Evolutionary conservation across 1,140 invertebrate genomes (phyloP), one percentile per base, ranked within the genome.

Genomic region (Halyomorpha halys): DNA sequence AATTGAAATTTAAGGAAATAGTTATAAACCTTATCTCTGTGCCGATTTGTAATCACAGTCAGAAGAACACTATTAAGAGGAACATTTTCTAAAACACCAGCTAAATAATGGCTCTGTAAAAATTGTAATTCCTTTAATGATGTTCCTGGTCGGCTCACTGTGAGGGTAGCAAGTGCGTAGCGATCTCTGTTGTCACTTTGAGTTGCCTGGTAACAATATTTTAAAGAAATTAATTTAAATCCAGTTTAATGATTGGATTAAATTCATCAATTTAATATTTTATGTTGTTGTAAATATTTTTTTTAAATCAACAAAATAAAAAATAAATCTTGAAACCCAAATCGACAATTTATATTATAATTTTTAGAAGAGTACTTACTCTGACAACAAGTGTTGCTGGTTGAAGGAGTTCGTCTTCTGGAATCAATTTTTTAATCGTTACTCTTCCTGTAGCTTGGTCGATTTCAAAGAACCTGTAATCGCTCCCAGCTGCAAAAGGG

Each of bases 151-250:
- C 79, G 74, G 16, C 79, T 79, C 27, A 91, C 77, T 60, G 87
- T 82, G 44, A 94, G 76, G 0, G 91, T 93, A 6, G 89, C 85
- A 63, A 93, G 74, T 3, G 90, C 86, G 73, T 91, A 94, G 49
- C 91, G 81, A 76, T 94, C 92, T 0, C 83, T 77, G 78, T 95
- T 94, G 74, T 96, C 90, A 56, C 86, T 78, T 75, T 94, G 91
- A 0, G 86, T 89, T 18, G 90, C 89, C 83, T 91, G 49, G 23
- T 11, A 53, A 53, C 5, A 19, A n/a, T 9, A 9, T 53, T 9
- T 53, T 21, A 53, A 53, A 8, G 1, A 53, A 19, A 25, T 53
- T 53, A 53, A 6, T 53, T 53, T 49, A 39, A 39, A 39, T 6
- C 4, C 34, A 11, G 1, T 39, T 39, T 6, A 13, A 11, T 11